A percentile compares a stretch with the other conserved stretches of the same genome.
These are phyloP conservation scores for Danaus plexippus DNA, from an alignment of 1,140 invertebrate genomes.

Conservation along the genomic window DNA sequence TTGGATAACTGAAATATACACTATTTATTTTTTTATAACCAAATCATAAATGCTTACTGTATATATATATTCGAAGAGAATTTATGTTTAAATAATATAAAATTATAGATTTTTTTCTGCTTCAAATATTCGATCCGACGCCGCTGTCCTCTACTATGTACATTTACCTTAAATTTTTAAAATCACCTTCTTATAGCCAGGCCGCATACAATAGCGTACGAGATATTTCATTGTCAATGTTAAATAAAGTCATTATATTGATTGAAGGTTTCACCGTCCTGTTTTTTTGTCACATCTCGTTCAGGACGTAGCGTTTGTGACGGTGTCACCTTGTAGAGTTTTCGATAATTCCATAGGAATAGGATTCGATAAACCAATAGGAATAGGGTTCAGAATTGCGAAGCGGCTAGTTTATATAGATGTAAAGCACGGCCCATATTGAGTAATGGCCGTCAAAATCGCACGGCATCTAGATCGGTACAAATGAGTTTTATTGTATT, in stretches of 20 bases:
- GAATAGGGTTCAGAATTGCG: slow-evolving; percentile 20
- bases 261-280: slow-evolving; percentile 48
- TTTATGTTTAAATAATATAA: no score
- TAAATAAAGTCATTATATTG: slow-evolving; percentile 71
- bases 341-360: slow-evolving; percentile 21
- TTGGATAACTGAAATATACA: no score
- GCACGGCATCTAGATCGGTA: slow-evolving; percentile 32
- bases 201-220: slow-evolving; percentile 45
- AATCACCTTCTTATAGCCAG: slow-evolving; percentile 38
- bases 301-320: slow-evolving; percentile 54
- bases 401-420: slow-evolving; percentile 1
- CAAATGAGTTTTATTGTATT: slow-evolving; percentile 30
- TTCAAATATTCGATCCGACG: slow-evolving; percentile 6
- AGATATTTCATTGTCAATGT: slow-evolving; percentile 68
- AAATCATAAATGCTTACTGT: no score
- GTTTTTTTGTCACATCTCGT: slow-evolving; percentile 49
- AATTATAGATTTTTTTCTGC: no score
- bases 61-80: no score
- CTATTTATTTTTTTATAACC: no score
- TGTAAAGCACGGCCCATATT: slow-evolving; percentile 27
- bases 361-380: slow-evolving; percentile 8
- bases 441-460: slow-evolving; percentile 49
- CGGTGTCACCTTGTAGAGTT: slow-evolving; percentile 39
- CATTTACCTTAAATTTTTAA: slow-evolving; percentile 30
- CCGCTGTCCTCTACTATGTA: slow-evolving; percentile 4